phyloP scores from a whole-genome alignment of 2,113 vertebrate species.

The Macroglossus sobrinus region DNA sequence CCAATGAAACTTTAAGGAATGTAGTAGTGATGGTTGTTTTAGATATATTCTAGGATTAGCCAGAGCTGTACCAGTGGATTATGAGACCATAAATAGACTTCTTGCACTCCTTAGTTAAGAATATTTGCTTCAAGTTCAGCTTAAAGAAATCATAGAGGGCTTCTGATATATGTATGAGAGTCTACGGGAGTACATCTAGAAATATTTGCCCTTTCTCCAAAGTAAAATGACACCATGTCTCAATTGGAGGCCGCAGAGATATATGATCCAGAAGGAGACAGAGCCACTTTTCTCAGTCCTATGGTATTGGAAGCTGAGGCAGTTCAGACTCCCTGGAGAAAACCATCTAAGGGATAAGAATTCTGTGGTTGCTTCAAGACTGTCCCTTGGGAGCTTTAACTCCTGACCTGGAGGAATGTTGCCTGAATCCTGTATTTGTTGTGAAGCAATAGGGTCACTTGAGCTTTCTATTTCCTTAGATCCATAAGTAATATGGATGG shows the following conservation, averaged over 20 bases:
- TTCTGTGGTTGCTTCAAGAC: background rate
- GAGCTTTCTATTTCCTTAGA: background rate
- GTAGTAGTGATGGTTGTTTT: background rate
- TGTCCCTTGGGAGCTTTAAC: background rate
- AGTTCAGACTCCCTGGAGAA: background rate
- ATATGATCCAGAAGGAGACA: background rate
- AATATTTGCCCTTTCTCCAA: background rate
- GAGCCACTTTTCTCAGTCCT: background rate
- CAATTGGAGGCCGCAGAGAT: background rate
- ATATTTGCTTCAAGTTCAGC: background rate
- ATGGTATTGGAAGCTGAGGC: background rate
- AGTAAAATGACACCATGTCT: background rate
- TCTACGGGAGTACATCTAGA: background rate
- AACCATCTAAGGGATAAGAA: background rate
- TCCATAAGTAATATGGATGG: fast-evolving
- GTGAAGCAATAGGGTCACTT: background rate
- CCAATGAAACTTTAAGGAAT: background rate
- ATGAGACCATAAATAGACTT: background rate
- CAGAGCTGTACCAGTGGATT: background rate
- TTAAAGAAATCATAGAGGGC: background rate
- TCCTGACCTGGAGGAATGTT: background rate
- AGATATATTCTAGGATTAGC: background rate
- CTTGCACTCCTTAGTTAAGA: background rate
- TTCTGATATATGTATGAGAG: background rate
- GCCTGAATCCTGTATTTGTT: background rate